phyloP scores from a whole-genome alignment of 1,140 invertebrate genomes.

The Lordiphosa collinella region DNA sequence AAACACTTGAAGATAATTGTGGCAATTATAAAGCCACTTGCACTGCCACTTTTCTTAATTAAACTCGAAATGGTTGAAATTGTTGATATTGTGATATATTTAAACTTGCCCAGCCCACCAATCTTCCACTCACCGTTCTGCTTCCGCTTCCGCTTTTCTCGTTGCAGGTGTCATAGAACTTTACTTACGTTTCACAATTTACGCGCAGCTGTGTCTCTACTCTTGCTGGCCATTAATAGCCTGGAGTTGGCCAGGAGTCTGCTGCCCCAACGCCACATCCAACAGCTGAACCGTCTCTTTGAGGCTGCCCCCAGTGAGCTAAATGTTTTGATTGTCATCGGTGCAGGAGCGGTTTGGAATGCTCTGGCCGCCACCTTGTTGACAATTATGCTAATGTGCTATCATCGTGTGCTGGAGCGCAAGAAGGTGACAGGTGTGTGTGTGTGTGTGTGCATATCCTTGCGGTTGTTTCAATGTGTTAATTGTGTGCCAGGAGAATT shows the following conservation, averaged over 20 bases:
- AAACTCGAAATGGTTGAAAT: conserved; percentile 47
- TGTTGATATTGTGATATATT: conserved; percentile 36
- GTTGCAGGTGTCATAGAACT: conserved; percentile 69
- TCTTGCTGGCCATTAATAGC: conserved; percentile 62
- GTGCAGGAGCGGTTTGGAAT: conserved; percentile 54
- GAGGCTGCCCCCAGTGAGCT: conserved; percentile 26
- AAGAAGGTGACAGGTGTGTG: conserved; percentile 67
- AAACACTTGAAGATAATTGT: conserved; percentile 53
- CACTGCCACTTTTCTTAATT: conserved; percentile 43
- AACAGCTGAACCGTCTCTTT: conserved; percentile 41
- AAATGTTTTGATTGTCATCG: conserved; percentile 59
- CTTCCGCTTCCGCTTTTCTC: conserved; percentile 17
- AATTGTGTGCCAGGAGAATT: conserved; percentile 20
- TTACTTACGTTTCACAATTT: conserved; percentile 74
- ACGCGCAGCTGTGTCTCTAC: conserved; percentile 55
- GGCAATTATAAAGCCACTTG: conserved; percentile 32
- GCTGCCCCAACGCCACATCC: conserved; percentile 36
- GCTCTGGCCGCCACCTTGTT: conserved; percentile 49
- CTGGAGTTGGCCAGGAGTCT: conserved; percentile 57
- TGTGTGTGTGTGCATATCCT: neutral
- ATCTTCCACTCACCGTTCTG: conserved; percentile 8
- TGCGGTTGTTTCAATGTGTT: conserved; percentile 3
- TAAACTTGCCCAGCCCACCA: conserved; percentile 9
- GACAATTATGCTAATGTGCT: conserved; percentile 69
- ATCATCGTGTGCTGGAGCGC: conserved; percentile 69